Base-by-base conservation (phyloP, 2,113 vertebrate species). In the Protomyctophum bolini region DNA sequence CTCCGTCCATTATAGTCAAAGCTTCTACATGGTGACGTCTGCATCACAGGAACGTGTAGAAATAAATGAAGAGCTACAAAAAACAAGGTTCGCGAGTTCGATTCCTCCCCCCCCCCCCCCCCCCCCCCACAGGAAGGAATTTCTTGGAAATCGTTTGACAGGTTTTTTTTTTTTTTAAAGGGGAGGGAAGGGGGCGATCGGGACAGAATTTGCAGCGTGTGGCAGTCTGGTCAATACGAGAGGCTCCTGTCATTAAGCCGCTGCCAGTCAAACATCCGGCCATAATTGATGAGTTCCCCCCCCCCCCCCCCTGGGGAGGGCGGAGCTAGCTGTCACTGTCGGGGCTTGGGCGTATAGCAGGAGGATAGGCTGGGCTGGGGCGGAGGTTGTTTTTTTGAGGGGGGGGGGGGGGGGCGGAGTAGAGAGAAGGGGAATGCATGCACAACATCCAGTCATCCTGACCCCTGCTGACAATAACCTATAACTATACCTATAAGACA, bases 251-350 rank as follows among this genome's bases (percentile, higher is more conserved):
- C 89, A 90, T 92, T 92, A 92, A 89, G 89, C 77, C 82, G 79
- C 86, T 91, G 91, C 87, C 91, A 92, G 87, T 92, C 91, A 92
- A 90, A 90, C 89, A 92, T 88, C 83, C 82, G 83, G 80, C 83
- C 63, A 82, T 90, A 92, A 93, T 90, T 92, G 92, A 93, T 92
- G 91, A 93, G 86, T 89, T 84, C 81, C 83, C 89, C 82, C 81
- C n/a, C n/a, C n/a, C n/a, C n/a, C n/a, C n/a, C n/a, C n/a, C n/a
- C n/a, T 49, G 71, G 83, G 86, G 83, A 86, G 77, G 83, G 73
- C 4, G 67, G 76, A 71, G 80, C 86, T 89, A n/a, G n/a, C n/a
- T n/a, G 91, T 88, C 78, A 77, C 54, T 76, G 79, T n/a, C n/a
- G 4, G 76, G 79, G 55, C 74, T 65, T n/a, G 77, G 68, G 82